Evolutionary conservation across 2,113 vertebrate genomes (phyloP), one percentile per base, ranked within the genome.

Genomic region (Prinia subflava): DNA sequence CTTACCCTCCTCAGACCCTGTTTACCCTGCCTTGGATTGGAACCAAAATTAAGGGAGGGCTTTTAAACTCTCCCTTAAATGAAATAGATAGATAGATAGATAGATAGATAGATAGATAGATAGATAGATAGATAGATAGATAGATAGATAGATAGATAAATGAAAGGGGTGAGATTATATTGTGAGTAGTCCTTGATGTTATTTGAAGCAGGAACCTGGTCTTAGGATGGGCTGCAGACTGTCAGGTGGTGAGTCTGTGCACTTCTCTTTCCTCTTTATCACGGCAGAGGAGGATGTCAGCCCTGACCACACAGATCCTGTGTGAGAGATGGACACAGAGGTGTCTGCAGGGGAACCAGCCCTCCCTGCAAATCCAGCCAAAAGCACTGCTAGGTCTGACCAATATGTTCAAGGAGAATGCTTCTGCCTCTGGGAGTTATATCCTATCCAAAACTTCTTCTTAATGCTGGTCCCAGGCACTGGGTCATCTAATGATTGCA

Each of bases 231-330:
- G 27, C 41, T 92, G 65, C 41, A 75, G 56, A 41, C 7, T 68
- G 21, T 30, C 31, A 60, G 74, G 37, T 8, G 6, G 7, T 24
- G 41, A 81, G 33, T 25, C 64, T 50, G 23, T 20, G 59, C 28
- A 27, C 47, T 80, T 86, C 9, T 49, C 46, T 52, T 35, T 53
- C 53, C 19, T 41, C 53, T 39, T 39, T 9, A 6, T 8, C 4
- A 0, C 9, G 50, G 47, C 28, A 33, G 22, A 13, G 56, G 52
- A 14, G 55, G 57, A 44, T 3, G 2, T 4, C 64, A 56, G 23
- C 13, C n/a, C n/a, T n/a, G n/a, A n/a, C n/a, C 85, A 67, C 19
- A 7, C 56, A 15, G n/a, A 37, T 2, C 24, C 11, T 6, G 0
- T 10, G 69, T 1, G 6, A 71, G 25, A 20, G 53, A 30, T 30